A percentile compares a stretch with the other conserved stretches of the same genome.
phyloP scores from a whole-genome alignment of 2,113 vertebrate genomes.

The Hystrix cristata region DNA sequence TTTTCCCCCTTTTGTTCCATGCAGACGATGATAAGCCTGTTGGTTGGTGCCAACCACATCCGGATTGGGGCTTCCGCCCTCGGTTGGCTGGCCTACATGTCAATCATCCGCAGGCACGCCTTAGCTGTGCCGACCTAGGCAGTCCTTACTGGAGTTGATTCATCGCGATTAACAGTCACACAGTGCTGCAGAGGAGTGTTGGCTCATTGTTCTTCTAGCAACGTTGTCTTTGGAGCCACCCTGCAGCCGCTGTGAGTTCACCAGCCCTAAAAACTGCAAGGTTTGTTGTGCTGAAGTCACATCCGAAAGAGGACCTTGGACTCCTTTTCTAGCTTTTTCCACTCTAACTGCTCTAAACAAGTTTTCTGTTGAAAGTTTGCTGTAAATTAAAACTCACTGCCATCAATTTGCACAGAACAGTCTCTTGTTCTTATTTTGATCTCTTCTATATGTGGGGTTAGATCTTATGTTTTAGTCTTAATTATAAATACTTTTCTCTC shows the following conservation, averaged over 20 bases:
- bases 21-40: background rate
- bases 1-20: background rate
- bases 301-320: background rate
- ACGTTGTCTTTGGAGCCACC: background rate
- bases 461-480: background rate
- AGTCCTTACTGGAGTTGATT: background rate
- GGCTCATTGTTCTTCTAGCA: background rate
- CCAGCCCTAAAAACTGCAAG: background rate
- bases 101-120: background rate
- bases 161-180: background rate
- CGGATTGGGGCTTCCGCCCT: background rate
- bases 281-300: background rate
- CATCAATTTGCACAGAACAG: background rate
- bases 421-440: background rate
- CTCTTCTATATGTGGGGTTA: background rate
- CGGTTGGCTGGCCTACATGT: background rate
- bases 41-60: background rate
- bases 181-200: background rate
- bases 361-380: slow-evolving; percentile 26
- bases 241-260: background rate
- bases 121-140: background rate
- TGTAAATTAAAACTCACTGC: slow-evolving; percentile 14
- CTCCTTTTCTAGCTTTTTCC: background rate
- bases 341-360: background rate
- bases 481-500: background rate